Percentiles rank a stretch among this genome's conserved stretches.
phyloP scores from a whole-genome alignment of 64 coral and sea anemone genomes.

The Cladopsammia gracilis region DNA sequence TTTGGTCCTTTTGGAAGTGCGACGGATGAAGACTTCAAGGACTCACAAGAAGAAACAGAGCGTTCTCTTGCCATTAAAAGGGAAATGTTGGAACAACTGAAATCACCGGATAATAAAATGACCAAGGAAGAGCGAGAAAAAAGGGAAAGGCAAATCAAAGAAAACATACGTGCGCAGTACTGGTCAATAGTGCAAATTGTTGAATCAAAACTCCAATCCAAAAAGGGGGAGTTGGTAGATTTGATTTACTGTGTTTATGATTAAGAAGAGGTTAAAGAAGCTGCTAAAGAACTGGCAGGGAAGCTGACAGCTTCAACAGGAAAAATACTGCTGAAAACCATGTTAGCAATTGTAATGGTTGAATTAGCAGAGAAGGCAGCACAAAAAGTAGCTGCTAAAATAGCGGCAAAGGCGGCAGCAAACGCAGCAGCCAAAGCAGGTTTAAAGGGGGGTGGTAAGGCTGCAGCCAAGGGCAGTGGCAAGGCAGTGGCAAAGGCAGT shows the following conservation, averaged over 20 bases:
- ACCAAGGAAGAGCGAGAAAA: background rate
- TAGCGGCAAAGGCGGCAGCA: background rate
- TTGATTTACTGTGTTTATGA: background rate
- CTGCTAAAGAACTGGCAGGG: conserved; percentile 3
- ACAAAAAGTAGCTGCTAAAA: background rate
- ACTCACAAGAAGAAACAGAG: background rate
- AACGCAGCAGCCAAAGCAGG: background rate
- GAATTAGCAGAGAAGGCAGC: conserved; percentile 21
- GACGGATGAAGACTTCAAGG: background rate
- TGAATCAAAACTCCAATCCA: background rate
- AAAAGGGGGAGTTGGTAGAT: background rate
- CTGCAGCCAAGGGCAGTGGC: too few relatives aligned
- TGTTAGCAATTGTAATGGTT: background rate
- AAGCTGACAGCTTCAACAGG: conserved; percentile 5
- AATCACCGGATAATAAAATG: background rate
- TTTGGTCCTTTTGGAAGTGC: conserved; percentile 12
- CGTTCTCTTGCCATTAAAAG: background rate
- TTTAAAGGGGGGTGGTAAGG: background rate
- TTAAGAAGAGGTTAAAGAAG: background rate
- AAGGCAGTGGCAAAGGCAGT: conserved; percentile 10
- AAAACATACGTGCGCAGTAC: background rate
- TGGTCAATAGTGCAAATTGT: background rate
- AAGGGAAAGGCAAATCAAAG: background rate
- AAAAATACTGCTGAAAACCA: conserved; percentile 27
- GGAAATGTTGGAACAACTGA: background rate